phyloP scores from a whole-genome alignment of 2,888 invertebrate species.

The Carpatolechia fugitivella region DNA sequence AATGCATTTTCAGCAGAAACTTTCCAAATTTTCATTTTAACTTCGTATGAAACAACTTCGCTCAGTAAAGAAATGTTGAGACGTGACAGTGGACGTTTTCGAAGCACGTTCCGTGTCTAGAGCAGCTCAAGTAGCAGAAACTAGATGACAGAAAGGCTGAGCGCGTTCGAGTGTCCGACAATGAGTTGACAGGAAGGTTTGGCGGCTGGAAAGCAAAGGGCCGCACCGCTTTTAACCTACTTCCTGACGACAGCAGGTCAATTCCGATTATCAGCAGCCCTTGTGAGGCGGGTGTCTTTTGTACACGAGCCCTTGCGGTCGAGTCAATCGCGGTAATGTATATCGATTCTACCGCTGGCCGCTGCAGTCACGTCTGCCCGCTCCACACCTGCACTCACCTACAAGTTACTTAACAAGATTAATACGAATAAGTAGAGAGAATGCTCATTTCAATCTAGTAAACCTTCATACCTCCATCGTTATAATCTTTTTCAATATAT shows the following conservation, averaged over 20 bases:
- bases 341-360: slow-evolving; percentile 20
- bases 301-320: slow-evolving; percentile 14
- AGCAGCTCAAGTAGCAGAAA: slow-evolving; percentile 23
- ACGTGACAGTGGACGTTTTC: slow-evolving; percentile 14
- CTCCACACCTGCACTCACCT: slow-evolving; percentile 9
- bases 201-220: background rate
- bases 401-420: slow-evolving; percentile 12
- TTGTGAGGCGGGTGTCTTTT: slow-evolving; percentile 30
- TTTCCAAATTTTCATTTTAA: slow-evolving; percentile 4
- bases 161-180: slow-evolving; percentile 17
- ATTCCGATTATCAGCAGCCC: slow-evolving; percentile 34
- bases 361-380: slow-evolving; percentile 24
- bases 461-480: background rate
- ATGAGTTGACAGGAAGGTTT: slow-evolving; percentile 26
- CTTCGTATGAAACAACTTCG: slow-evolving; percentile 1
- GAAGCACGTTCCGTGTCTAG: slow-evolving; percentile 21
- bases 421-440: background rate
- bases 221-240: slow-evolving; percentile 36
- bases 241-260: slow-evolving; percentile 41
- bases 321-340: slow-evolving; percentile 22
- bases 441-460: background rate
- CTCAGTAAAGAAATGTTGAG: background rate
- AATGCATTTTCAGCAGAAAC: slow-evolving; percentile 6
- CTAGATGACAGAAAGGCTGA: slow-evolving; percentile 20
- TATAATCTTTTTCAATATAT: background rate